Evolutionary conservation across 2,797 vertebrate genomes (phyloP).

Genomic region (Onychomys arenicola): DNA sequence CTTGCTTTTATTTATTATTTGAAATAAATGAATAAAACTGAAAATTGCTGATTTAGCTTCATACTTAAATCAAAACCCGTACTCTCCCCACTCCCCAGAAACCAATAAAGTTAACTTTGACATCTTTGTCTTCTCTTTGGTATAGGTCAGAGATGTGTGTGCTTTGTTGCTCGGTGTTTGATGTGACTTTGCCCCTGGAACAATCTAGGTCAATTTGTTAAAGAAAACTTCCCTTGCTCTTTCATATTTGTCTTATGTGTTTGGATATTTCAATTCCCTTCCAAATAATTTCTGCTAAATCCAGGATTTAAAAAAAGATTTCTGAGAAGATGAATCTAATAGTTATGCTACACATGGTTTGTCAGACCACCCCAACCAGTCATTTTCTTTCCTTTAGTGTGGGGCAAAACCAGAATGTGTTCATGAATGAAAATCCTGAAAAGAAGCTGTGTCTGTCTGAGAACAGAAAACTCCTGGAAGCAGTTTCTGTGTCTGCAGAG

Average conservation of each 20-base stretch:
- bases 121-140: conserved; percentile 4
- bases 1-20: conserved; percentile 39
- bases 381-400: background rate
- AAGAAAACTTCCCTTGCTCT: conserved; percentile 32
- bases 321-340: background rate
- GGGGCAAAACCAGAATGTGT: background rate
- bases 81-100: background rate
- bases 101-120: conserved; percentile 13
- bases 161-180: background rate
- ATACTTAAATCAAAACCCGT: background rate
- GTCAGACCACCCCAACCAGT: background rate
- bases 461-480: background rate
- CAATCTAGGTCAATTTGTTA: conserved; percentile 2
- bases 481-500: background rate
- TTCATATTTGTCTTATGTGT: conserved; percentile 34
- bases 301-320: background rate
- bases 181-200: background rate
- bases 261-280: background rate
- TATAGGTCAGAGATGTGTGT: background rate
- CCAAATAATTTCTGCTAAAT: conserved; percentile 20
- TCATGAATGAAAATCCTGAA: background rate
- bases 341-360: background rate
- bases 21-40: conserved; percentile 12
- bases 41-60: conserved; percentile 13
- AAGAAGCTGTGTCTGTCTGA: background rate